Percentiles rank a stretch among this genome's conserved stretches.
Evolutionary conservation across 1,140 invertebrate species (phyloP).

Genomic region (Dendrolimus punctatus): DNA sequence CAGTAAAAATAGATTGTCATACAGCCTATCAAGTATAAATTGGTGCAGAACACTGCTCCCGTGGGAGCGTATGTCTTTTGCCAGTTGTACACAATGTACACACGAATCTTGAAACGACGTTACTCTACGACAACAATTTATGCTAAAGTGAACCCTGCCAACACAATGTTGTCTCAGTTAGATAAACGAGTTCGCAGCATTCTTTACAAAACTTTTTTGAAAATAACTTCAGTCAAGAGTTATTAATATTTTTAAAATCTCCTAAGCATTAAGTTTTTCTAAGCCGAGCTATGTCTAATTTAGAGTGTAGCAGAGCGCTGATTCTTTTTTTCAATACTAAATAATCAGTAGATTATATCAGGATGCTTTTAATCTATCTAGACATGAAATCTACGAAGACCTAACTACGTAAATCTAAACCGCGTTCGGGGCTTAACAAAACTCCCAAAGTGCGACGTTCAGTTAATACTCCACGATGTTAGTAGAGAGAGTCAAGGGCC

Average conservation of each 20-base stretch:
- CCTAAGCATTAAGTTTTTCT: too few species aligned
- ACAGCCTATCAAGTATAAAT: conserved; percentile 39
- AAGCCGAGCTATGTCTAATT: too few species aligned
- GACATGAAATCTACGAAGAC: conserved; percentile 16
- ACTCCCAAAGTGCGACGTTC: conserved; percentile 33
- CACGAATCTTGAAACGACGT: conserved; percentile 18
- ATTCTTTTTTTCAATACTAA: too few species aligned
- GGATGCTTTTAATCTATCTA: too few species aligned
- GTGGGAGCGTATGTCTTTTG: conserved; percentile 27
- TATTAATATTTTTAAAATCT: too few species aligned
- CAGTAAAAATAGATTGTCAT: conserved; percentile 58
- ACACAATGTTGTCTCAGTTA: too few species aligned
- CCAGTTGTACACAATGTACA: conserved; percentile 27
- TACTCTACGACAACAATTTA: conserved; percentile 34
- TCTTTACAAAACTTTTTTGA: not conserved
- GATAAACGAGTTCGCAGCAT: not conserved
- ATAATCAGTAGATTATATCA: too few species aligned
- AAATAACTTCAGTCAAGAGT: not conserved
- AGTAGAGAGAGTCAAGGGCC: conserved; percentile 67
- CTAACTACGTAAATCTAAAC: conserved; percentile 33
- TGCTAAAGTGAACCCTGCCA: conserved; percentile 31
- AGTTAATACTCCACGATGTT: conserved; percentile 61
- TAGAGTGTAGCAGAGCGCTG: too few species aligned
- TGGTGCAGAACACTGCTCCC: conserved; percentile 34
- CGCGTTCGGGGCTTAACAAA: conserved; percentile 35